Percentiles rank a stretch among this genome's conserved stretches.
phyloP scores from a whole-genome alignment of 1,140 invertebrate genomes.

The Fopius arisanus region DNA sequence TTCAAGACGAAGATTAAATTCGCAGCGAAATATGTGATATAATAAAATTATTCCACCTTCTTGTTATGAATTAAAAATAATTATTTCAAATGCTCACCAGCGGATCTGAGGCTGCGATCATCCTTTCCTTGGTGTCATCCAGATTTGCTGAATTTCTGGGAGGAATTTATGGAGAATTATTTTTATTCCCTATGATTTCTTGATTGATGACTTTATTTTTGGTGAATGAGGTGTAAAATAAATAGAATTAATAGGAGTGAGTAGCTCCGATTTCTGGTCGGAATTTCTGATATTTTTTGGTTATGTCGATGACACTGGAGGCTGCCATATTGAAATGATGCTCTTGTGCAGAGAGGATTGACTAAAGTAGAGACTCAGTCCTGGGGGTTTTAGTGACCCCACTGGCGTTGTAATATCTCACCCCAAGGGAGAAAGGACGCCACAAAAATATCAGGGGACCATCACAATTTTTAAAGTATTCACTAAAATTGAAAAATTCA shows the following conservation, averaged over 20 bases:
- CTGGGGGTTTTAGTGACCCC: no score
- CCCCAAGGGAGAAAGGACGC: no score
- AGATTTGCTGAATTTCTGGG: constrained; percentile 69
- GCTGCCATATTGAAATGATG: not conserved
- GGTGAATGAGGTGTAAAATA: not conserved
- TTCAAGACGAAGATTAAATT: no score
- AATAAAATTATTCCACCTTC: not conserved
- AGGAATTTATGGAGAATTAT: constrained; percentile 7
- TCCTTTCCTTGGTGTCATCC: constrained; percentile 77
- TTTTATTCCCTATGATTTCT: not conserved
- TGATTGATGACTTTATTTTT: not conserved
- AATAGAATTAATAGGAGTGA: not conserved
- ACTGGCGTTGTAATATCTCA: no score
- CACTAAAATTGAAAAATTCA: no score
- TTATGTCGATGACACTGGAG: not conserved
- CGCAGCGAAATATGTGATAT: no score
- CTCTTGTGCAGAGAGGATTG: no score
- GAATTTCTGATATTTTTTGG: not conserved
- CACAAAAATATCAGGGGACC: no score
- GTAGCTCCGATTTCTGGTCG: not conserved
- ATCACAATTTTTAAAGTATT: no score
- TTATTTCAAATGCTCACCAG: constrained; percentile 68
- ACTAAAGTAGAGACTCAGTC: no score
- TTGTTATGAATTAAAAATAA: not conserved
- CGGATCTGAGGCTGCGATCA: constrained; percentile 83